Percentiles rank a stretch among this genome's conserved stretches.
Evolutionary conservation across 2,113 vertebrate species (phyloP).

Genomic region (Rhinopomastus cyanomelas): DNA sequence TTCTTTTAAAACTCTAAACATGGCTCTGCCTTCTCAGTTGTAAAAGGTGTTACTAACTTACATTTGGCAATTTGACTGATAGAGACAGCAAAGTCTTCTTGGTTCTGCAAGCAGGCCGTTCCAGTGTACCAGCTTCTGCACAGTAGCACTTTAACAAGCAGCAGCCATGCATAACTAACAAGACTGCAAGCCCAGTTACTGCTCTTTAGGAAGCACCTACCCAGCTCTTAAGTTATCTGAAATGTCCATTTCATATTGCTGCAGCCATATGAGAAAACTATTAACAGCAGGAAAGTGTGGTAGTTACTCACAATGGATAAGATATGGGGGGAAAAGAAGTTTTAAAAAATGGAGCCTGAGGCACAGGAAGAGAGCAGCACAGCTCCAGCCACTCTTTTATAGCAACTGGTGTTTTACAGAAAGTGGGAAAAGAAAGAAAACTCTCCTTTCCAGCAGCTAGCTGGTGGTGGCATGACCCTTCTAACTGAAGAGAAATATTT

Average conservation of each 20-base stretch:
- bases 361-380: not conserved
- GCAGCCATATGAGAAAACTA: not conserved
- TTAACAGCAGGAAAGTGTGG: not conserved
- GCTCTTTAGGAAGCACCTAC: not conserved
- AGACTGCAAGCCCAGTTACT: conserved; percentile 3
- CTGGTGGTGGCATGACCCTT: not conserved
- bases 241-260: not conserved
- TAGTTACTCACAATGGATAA: not conserved
- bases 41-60: not conserved
- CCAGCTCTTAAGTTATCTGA: not conserved
- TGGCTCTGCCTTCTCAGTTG: not conserved
- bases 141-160: conserved; percentile 52
- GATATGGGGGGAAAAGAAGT: not conserved
- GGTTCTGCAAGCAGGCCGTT: conserved; percentile 42
- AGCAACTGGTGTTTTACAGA: conserved; percentile 43
- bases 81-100: not conserved
- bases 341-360: conserved; percentile 9
- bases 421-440: conserved; percentile 33
- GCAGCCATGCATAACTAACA: conserved; percentile 57
- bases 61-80: not conserved
- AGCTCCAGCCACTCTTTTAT: conserved; percentile 44
- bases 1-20: not conserved
- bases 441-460: conserved; percentile 13
- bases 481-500: conserved; percentile 1
- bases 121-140: conserved; percentile 40